Conservation (phyloP, 2,888 invertebrate species). For the Epiblema foenella region DNA sequence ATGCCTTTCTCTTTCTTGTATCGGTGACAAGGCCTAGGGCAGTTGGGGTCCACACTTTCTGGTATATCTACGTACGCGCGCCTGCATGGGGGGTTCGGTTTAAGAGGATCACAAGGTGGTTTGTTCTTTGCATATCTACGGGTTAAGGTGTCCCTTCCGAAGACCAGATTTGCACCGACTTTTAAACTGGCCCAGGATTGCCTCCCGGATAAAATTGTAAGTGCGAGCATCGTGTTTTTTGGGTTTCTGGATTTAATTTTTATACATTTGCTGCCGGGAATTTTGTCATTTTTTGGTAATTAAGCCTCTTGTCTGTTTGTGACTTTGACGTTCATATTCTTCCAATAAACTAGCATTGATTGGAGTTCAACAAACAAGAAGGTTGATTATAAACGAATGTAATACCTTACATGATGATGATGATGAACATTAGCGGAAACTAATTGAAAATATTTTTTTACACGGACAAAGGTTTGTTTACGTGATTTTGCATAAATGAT, state of each 20-base stretch:
- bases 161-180: not conserved
- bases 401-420: not conserved
- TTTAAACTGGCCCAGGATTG: constrained; percentile 8
- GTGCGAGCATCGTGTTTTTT: constrained; percentile 46
- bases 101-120: constrained; percentile 30
- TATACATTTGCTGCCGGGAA: constrained; percentile 55
- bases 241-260: constrained; percentile 46
- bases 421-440: no score
- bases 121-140: constrained; percentile 58
- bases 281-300: constrained; percentile 45
- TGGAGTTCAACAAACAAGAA: not conserved
- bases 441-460: no score
- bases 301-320: constrained; percentile 20
- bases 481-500: no score
- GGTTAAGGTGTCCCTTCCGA: constrained; percentile 43
- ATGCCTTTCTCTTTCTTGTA: constrained; percentile 64
- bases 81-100: constrained; percentile 57
- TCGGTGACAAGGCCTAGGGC: constrained; percentile 62
- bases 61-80: constrained; percentile 68
- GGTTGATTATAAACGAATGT: not conserved
- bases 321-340: not conserved
- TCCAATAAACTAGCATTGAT: not conserved
- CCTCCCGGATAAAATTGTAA: constrained; percentile 23
- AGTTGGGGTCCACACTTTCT: constrained; percentile 59
- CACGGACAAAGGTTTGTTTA: no score